phyloP scores from a whole-genome alignment of 2,888 invertebrate genomes.

The Chaitophorus viminalis region DNA sequence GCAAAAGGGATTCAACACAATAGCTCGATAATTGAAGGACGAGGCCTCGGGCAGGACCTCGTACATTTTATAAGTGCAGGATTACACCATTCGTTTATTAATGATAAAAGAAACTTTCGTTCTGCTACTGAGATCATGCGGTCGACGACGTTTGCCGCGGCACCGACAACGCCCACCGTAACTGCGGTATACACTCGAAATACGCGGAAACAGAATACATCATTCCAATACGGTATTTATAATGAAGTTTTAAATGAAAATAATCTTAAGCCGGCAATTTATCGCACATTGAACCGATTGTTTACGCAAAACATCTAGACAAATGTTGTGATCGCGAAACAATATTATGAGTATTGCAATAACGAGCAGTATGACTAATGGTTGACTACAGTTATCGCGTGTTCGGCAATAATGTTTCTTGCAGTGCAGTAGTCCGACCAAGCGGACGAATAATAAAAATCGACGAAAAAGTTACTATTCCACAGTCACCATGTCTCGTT shows the following conservation, averaged over 20 bases:
- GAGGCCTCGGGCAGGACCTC: slow-evolving; percentile 25
- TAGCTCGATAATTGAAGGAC: slow-evolving; percentile 49
- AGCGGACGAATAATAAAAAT: no score
- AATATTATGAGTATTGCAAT: no score
- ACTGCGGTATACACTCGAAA: neutral
- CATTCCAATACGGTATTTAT: neutral
- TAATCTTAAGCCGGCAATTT: neutral
- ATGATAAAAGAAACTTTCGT: slow-evolving; percentile 32
- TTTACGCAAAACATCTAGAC: no score
- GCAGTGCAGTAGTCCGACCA: no score
- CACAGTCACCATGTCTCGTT: no score
- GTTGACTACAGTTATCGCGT: no score
- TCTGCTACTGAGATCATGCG: slow-evolving; percentile 11
- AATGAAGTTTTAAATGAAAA: neutral
- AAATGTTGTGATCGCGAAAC: no score
- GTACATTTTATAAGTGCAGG: slow-evolving; percentile 23
- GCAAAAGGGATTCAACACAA: slow-evolving; percentile 34
- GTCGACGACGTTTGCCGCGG: no score
- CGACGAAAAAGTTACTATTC: no score
- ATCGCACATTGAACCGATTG: no score
- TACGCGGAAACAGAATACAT: neutral
- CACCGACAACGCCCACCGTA: neutral
- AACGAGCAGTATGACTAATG: no score
- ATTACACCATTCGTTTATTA: slow-evolving; percentile 46
- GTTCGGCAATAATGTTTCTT: no score